Conservation (phyloP, 2,888 invertebrate species). For the Strigamia crassipes region DNA sequence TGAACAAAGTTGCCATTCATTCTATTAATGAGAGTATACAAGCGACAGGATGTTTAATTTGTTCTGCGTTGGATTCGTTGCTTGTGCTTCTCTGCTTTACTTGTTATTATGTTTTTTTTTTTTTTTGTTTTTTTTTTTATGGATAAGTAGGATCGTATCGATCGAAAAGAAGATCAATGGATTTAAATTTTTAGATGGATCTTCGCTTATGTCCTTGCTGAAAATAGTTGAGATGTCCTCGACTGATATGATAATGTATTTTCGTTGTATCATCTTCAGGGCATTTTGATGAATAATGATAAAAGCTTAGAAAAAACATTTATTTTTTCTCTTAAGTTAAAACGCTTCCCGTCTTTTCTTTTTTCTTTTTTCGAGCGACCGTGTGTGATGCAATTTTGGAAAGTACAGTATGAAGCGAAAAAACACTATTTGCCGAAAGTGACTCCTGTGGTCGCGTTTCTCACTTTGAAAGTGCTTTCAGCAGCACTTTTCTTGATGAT, state of each 20-base stretch:
- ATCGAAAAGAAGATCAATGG: background rate
- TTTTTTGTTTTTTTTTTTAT: background rate
- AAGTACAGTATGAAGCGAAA: background rate
- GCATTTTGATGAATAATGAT: background rate
- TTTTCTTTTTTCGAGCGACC: background rate
- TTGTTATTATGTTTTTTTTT: background rate
- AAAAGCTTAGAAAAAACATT: background rate
- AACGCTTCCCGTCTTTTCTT: background rate
- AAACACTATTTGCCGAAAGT: background rate
- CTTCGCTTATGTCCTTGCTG: background rate
- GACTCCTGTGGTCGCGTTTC: background rate
- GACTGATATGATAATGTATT: background rate
- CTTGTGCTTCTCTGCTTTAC: background rate
- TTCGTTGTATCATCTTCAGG: background rate
- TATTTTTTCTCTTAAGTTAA: background rate
- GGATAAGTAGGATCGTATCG: background rate
- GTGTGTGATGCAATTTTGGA: background rate
- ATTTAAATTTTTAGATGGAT: background rate
- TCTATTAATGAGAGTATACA: background rate
- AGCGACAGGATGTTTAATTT: background rate
- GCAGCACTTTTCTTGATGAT: background rate
- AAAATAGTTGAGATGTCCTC: background rate
- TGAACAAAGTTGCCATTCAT: conserved; percentile 7
- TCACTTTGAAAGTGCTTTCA: background rate
- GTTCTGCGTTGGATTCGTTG: background rate